Conservation (phyloP, 1,140 invertebrate species). For the Magallana ariakensis region DNA sequence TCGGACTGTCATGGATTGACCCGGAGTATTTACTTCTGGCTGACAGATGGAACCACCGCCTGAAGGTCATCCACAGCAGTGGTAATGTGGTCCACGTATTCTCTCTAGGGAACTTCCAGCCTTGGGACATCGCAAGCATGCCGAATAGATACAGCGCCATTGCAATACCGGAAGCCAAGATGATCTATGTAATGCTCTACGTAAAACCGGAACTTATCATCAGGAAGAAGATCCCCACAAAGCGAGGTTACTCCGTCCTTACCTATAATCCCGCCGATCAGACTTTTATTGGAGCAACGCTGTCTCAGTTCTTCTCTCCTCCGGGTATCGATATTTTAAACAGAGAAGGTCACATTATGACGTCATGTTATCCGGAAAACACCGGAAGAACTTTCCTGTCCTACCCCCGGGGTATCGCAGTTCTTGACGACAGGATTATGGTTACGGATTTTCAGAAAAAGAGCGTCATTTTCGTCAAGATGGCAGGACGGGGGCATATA, state of each 20-base stretch:
- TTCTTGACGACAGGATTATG: background rate
- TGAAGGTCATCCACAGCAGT: conserved; percentile 21
- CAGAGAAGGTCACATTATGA: background rate
- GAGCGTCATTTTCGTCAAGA: conserved; percentile 26
- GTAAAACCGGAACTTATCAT: conserved; percentile 28
- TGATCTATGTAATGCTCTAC: conserved; percentile 9
- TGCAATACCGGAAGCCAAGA: conserved; percentile 22
- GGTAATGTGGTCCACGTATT: conserved; percentile 16
- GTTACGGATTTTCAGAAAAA: conserved; percentile 38
- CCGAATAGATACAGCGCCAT: conserved; percentile 19
- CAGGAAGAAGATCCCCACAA: background rate
- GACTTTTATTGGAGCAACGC: conserved; percentile 6
- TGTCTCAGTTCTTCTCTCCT: conserved; percentile 4
- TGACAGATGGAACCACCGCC: conserved; percentile 23
- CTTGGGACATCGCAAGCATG: conserved; percentile 20
- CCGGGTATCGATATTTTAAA: conserved; percentile 12
- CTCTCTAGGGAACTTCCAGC: conserved; percentile 20
- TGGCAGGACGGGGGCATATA: background rate
- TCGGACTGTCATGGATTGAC: conserved; percentile 19
- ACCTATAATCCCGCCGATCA: conserved; percentile 11
- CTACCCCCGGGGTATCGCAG: conserved; percentile 13
- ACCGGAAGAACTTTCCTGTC: conserved; percentile 14
- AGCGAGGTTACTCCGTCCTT: background rate
- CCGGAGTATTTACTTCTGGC: background rate
- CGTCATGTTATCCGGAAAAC: conserved; percentile 7